These are phyloP conservation scores for Acanthococcus lagerstroemiae DNA, from an alignment of 2,888 invertebrate species.

Conservation along the genomic window DNA sequence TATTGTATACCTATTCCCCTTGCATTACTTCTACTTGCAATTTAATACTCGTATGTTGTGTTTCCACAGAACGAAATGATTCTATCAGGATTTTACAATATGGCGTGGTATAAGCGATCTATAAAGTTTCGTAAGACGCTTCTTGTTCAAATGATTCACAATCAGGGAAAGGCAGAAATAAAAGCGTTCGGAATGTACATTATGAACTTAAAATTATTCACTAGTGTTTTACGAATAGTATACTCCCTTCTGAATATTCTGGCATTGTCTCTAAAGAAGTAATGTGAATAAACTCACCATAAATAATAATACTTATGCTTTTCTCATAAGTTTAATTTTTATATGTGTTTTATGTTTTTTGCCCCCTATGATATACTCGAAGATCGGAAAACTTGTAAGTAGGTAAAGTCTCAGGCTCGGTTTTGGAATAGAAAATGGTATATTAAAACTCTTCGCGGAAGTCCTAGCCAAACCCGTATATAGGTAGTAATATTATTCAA, in stretches of 20 bases:
- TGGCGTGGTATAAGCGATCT: neutral
- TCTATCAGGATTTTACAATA: conserved; percentile 3
- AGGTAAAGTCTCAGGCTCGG: no score
- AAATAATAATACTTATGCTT: no score
- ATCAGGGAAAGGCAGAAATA: neutral
- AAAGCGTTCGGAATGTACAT: conserved; percentile 12
- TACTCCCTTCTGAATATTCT: conserved; percentile 6
- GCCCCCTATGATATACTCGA: no score
- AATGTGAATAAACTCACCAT: neutral
- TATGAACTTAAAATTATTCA: conserved; percentile 4
- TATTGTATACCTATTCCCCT: no score
- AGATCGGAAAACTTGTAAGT: no score
- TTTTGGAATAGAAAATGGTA: no score
- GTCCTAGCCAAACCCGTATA: no score
- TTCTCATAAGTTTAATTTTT: no score
- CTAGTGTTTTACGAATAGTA: neutral
- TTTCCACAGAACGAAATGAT: conserved; percentile 5
- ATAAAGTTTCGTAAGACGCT: conserved; percentile 9
- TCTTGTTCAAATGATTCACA: neutral
- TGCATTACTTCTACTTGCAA: no score
- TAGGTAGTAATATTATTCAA: no score
- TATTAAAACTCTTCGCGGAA: no score
- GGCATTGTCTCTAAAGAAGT: neutral
- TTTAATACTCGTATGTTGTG: conserved; percentile 1
- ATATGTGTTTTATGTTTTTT: no score